Base-by-base conservation (phyloP, 2,888 invertebrate species). In the Leptogaster cylindrica region DNA sequence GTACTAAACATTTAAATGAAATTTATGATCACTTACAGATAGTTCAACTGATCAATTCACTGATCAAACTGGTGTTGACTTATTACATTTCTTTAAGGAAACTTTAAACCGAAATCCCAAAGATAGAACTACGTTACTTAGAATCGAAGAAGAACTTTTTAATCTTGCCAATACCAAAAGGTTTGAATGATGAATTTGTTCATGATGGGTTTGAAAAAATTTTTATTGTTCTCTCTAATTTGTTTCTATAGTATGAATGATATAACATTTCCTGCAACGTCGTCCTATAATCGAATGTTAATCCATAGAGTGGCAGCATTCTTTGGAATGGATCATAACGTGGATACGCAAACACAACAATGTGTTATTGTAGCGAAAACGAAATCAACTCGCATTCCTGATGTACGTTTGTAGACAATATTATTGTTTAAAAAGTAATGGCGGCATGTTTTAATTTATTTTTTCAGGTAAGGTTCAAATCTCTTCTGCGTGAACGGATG, bases 281-380 rank as follows among this genome's bases (percentile, higher is more conserved):
- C 95, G 69, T 95, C 96, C 64, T 97, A 97, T 84, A 95, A 96
- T 71, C 88, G 97, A 27, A 95, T 97, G 96, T 82, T 97, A 74
- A 94, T 97, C 1, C 97, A 97, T 79, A 89, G 97, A 28, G 92
- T 93, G 69, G 95, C 97, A 0, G 91, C 95, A 14, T 92, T 92
- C 77, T 97, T 96, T 82, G 95, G 95, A 66, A 89, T 97, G 85
- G 92, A 94, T 65, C 97, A 97, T 80, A 94, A 95, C 77, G 89
- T 96, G 18, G 97, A 97, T 82, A 87, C 89, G 70, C 85, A 87
- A 12, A 93, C 92, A 69, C 86, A 87, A 74, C 86, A 87, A 74
- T 89, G 91, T 64, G 92, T 94, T 64, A 87, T 95, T 64, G 92
- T 93, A 0, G 92, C 94, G 70, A 92, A 93, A 77, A 92, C 91